Base-by-base conservation (phyloP, 2,113 vertebrate species). In the Asarcornis scutulata region DNA sequence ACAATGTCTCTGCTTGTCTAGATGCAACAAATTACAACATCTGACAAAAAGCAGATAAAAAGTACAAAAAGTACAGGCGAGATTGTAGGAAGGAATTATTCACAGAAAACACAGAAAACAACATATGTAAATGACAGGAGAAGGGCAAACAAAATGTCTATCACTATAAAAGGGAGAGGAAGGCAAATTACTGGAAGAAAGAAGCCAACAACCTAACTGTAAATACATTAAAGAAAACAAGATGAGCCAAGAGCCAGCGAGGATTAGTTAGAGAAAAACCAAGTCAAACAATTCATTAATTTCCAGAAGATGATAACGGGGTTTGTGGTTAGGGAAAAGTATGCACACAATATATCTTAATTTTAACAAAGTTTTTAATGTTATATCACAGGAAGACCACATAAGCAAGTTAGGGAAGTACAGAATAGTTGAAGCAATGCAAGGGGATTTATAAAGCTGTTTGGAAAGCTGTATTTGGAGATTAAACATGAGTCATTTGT, bases 51-150 rank as follows among this genome's bases (percentile, higher is more conserved):
- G 4, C 9, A 48, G 7, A 26, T 58, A 58, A 78, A 40, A 40
- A 40, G 40, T 40, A 40, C 40, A 40, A 40, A 40, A 40, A 40
- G 40, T 40, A 73, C 18, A 79, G 75, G 93, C 91, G 58, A 75
- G 25, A 36, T n/a, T 82, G 31, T 55, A 66, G 38, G 48, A 90
- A 91, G 69, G 77, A 91, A 69, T 66, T 17, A 92, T 89, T 92
- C 83, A 87, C 18, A 73, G 80, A 73, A 89, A 91, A 82, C 27
- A 79, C 18, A 73, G 76, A 73, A 91, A 91, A 82, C 27, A 79
- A 32, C 40, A 8, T 58, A 55, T 6, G 17, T 66, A 76, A 84
- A 76, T 84, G 74, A 87, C 38, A 89, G 56, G 16, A 69, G 55
- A 93, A 79, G 9, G 34, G 42, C 66, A 93, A 92, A 89, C 77